phyloP scores from a whole-genome alignment of 2,888 invertebrate species.

The Abrostola tripartita region DNA sequence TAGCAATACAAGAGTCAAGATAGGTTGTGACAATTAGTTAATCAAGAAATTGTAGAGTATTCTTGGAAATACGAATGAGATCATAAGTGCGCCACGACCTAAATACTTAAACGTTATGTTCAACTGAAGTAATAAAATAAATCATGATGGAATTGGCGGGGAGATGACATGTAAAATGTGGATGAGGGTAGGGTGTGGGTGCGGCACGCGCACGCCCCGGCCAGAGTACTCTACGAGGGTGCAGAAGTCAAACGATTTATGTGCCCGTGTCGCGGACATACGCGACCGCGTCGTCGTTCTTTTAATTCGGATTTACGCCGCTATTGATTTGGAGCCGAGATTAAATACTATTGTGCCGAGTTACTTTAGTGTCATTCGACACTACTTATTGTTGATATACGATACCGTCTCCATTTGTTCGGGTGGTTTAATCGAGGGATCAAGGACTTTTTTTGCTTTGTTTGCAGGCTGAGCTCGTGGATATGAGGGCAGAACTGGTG shows the following conservation, averaged over 20 bases:
- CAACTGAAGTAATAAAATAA: constrained; percentile 54
- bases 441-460: constrained; percentile 60
- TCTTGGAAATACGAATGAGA: constrained; percentile 42
- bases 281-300: constrained; percentile 61
- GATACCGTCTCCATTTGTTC: constrained; percentile 64
- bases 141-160: constrained; percentile 59
- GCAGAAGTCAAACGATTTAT: constrained; percentile 80
- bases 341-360: constrained; percentile 78
- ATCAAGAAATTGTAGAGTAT: constrained; percentile 28
- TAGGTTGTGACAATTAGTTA: constrained; percentile 17
- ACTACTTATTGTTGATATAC: constrained; percentile 73
- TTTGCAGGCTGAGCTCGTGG: constrained; percentile 92
- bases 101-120: constrained; percentile 42
- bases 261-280: constrained; percentile 64
- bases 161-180: constrained; percentile 62
- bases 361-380: constrained; percentile 72
- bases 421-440: constrained; percentile 56
- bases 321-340: constrained; percentile 71
- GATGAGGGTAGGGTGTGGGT: constrained; percentile 59
- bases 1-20: not conserved
- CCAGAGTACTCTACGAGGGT: constrained; percentile 56
- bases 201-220: constrained; percentile 45
- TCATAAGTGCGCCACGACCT: constrained; percentile 37
- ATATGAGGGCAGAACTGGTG: constrained; percentile 92
- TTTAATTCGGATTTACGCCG: constrained; percentile 80